A percentile compares a stretch with the other conserved stretches of the same genome.
These are phyloP conservation scores for Gymnopithys bicolor DNA, from an alignment of 2,797 vertebrate genomes.

Conservation along the genomic window DNA sequence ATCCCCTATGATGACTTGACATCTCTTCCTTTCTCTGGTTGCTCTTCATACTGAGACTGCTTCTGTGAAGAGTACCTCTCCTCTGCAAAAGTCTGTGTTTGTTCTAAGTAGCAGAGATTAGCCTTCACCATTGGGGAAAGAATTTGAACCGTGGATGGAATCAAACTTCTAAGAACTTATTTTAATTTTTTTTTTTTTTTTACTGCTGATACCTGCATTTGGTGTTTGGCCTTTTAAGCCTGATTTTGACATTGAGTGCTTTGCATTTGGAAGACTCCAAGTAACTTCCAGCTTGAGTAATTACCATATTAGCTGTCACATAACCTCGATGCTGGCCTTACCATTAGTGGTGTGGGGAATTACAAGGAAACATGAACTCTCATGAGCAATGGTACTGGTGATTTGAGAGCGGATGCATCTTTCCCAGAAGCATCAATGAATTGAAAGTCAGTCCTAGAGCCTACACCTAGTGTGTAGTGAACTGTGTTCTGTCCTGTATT, in stretches of 20 bases:
- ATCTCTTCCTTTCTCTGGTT: neutral
- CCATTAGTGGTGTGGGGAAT: rapidly evolving
- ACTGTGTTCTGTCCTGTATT: neutral
- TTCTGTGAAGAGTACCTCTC: neutral
- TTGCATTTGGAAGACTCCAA: neutral
- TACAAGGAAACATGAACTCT: neutral
- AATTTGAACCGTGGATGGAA: neutral
- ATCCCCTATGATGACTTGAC: neutral
- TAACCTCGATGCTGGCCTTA: neutral
- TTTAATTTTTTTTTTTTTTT: neutral
- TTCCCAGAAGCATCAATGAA: neutral
- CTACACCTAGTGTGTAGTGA: neutral
- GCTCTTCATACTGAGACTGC: neutral
- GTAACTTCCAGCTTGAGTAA: neutral
- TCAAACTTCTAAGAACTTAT: neutral
- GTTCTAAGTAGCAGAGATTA: neutral
- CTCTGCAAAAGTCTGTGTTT: neutral
- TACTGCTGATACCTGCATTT: neutral
- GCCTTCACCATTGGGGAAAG: neutral
- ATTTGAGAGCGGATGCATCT: neutral
- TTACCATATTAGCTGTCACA: neutral
- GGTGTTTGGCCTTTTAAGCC: neutral
- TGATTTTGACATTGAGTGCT: neutral
- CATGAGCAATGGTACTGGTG: rapidly evolving
- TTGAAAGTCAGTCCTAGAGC: neutral